phyloP scores from a whole-genome alignment of 2,113 vertebrate genomes.

The Melanotaenia duboulayi region DNA sequence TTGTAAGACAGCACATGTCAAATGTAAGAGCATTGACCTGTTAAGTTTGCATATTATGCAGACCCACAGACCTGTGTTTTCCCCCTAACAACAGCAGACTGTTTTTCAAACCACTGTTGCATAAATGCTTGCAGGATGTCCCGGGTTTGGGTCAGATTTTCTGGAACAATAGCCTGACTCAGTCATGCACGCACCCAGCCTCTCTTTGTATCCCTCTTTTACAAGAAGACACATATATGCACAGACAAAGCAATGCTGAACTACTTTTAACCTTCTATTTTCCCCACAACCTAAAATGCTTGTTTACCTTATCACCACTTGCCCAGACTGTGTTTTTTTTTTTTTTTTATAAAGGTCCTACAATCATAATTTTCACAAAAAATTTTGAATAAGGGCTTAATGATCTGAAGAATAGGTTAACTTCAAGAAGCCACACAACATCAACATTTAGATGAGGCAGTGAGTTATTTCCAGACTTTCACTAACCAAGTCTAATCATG shows the following conservation, averaged over 20 bases:
- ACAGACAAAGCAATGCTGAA: slow-evolving; percentile 16
- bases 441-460: slow-evolving; percentile 24
- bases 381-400: background rate
- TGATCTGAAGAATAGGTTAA: slow-evolving; percentile 4
- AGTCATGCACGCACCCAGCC: slow-evolving; percentile 56
- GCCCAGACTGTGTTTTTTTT: slow-evolving; percentile 5
- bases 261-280: slow-evolving; percentile 20
- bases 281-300: background rate
- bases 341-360: slow-evolving; percentile 17
- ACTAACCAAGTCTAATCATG: slow-evolving; percentile 4
- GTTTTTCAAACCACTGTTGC: slow-evolving; percentile 56
- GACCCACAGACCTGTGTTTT: slow-evolving; percentile 31
- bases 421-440: slow-evolving; percentile 1
- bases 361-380: slow-evolving; percentile 4
- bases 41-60: slow-evolving; percentile 1
- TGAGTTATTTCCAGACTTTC: slow-evolving; percentile 19
- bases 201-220: slow-evolving; percentile 50
- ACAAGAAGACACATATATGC: slow-evolving; percentile 18
- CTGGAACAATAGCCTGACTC: slow-evolving; percentile 72
- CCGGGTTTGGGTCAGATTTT: slow-evolving; percentile 71
- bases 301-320: slow-evolving; percentile 7
- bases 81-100: slow-evolving; percentile 33
- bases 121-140: slow-evolving; percentile 70
- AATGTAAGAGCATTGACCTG: slow-evolving; percentile 8
- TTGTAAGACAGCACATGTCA: background rate